Conservation (phyloP, 2,888 invertebrate species). For the Tenthredo distinguenda region DNA sequence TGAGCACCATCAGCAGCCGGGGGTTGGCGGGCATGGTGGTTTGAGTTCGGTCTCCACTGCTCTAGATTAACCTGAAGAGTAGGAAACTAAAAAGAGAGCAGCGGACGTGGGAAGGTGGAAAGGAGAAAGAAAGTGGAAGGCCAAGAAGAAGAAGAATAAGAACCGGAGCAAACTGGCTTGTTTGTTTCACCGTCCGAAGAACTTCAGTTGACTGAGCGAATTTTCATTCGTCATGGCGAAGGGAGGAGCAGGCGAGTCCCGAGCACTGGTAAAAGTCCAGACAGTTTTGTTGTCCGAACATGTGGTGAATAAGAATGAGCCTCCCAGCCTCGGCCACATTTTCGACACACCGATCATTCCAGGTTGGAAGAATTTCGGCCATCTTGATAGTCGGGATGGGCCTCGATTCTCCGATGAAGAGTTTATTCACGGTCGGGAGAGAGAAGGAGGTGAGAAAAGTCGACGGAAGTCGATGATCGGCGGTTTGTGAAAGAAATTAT, state of each 20-base stretch:
- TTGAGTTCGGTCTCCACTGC: not conserved
- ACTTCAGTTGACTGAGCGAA: conserved; percentile 62
- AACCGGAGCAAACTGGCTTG: conserved; percentile 55
- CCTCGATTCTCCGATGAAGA: not conserved
- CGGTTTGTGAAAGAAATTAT: not conserved
- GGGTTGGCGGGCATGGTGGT: not conserved
- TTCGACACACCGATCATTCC: not conserved
- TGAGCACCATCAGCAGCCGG: not conserved
- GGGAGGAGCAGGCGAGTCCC: not conserved
- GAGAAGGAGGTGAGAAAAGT: not conserved
- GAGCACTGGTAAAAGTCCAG: conserved; percentile 56
- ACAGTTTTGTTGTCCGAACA: conserved; percentile 71
- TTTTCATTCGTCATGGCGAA: conserved; percentile 64
- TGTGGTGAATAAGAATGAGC: conserved; percentile 70
- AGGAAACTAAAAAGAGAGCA: conserved; percentile 22
- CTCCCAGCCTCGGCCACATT: not conserved
- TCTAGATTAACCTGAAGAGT: conserved; percentile 40
- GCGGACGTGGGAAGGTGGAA: not conserved
- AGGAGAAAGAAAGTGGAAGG: not conserved
- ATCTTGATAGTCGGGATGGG: not conserved
- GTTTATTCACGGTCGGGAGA: too few species aligned
- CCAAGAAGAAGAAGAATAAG: not conserved
- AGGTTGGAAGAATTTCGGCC: too few species aligned
- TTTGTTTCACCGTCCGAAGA: conserved; percentile 63
- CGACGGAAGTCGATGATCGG: not conserved